Evolutionary conservation across 2,888 invertebrate species (phyloP).

Genomic region (Rutpela maculata): DNA sequence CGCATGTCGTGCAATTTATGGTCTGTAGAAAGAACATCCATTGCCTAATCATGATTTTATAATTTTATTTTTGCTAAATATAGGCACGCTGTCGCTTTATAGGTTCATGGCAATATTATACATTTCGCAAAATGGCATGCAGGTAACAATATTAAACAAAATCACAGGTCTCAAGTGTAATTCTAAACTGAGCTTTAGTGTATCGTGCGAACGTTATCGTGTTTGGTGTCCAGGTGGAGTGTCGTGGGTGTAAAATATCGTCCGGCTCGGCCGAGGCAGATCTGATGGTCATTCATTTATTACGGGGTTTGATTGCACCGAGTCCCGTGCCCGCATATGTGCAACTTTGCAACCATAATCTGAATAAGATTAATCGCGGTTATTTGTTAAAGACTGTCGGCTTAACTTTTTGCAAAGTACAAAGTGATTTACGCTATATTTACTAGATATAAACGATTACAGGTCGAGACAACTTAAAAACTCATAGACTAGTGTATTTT

Average conservation of each 20-base stretch:
- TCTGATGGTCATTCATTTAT: slow-evolving; percentile 58
- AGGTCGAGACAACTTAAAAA: neutral
- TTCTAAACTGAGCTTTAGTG: slow-evolving; percentile 62
- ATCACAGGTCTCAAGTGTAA: slow-evolving; percentile 45
- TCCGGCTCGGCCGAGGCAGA: slow-evolving; percentile 48
- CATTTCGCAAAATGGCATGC: slow-evolving; percentile 22
- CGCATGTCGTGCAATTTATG: neutral
- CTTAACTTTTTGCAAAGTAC: slow-evolving; percentile 52
- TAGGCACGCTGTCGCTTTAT: neutral
- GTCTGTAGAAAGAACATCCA: neutral
- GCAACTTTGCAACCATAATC: slow-evolving; percentile 50
- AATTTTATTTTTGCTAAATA: slow-evolving; percentile 6
- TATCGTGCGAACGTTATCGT: slow-evolving; percentile 65
- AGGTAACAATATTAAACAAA: slow-evolving; percentile 47
- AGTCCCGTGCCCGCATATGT: slow-evolving; percentile 28
- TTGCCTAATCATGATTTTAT: neutral
- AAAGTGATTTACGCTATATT: slow-evolving; percentile 48
- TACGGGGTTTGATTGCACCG: slow-evolving; percentile 38
- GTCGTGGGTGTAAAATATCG: slow-evolving; percentile 66
- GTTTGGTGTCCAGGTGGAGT: slow-evolving; percentile 60
- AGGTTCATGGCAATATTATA: slow-evolving; percentile 32
- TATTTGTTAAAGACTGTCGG: slow-evolving; percentile 61
- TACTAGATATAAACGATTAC: slow-evolving; percentile 15
- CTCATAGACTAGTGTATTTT: no score
- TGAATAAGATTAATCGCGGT: slow-evolving; percentile 60